phyloP scores from a whole-genome alignment of 2,797 vertebrate genomes.

The Lacerta bilineata region DNA sequence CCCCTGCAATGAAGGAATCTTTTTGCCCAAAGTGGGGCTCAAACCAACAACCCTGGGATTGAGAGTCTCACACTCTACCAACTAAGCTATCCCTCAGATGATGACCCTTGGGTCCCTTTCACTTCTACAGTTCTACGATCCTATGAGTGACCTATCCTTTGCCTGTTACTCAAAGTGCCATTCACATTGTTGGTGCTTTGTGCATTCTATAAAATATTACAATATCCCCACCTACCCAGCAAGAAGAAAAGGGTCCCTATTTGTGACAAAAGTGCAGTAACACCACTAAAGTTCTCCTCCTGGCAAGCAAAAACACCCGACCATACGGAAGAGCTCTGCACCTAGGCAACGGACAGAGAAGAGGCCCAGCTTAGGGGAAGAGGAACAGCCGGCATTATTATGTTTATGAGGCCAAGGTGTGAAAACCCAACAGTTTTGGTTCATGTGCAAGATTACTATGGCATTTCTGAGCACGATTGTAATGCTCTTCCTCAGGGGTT shows the following conservation, averaged over 20 bases:
- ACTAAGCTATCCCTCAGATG: too few species aligned
- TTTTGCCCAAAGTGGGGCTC: too few species aligned
- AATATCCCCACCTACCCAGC: too few species aligned
- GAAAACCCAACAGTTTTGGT: constrained; percentile 18
- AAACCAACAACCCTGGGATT: too few species aligned
- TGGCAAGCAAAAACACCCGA: constrained; percentile 50
- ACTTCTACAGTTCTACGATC: too few species aligned
- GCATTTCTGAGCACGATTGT: constrained; percentile 29
- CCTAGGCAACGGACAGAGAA: constrained; percentile 21
- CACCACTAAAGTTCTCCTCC: neutral
- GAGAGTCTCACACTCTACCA: too few species aligned
- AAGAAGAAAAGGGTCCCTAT: neutral
- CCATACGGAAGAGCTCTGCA: constrained; percentile 46
- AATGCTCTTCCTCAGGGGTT: neutral
- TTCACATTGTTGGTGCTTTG: neutral
- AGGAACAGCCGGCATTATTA: constrained; percentile 41
- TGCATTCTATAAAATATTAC: too few species aligned
- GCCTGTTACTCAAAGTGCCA: neutral
- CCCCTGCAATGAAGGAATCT: too few species aligned
- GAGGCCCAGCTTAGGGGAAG: constrained; percentile 33
- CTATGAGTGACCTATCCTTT: neutral
- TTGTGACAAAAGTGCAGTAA: constrained; percentile 26
- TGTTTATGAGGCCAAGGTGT: neutral
- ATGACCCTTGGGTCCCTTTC: too few species aligned
- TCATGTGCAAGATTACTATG: constrained; percentile 38